phyloP scores from a whole-genome alignment of 2,113 vertebrate species.

The Gopherus evgoodei region DNA sequence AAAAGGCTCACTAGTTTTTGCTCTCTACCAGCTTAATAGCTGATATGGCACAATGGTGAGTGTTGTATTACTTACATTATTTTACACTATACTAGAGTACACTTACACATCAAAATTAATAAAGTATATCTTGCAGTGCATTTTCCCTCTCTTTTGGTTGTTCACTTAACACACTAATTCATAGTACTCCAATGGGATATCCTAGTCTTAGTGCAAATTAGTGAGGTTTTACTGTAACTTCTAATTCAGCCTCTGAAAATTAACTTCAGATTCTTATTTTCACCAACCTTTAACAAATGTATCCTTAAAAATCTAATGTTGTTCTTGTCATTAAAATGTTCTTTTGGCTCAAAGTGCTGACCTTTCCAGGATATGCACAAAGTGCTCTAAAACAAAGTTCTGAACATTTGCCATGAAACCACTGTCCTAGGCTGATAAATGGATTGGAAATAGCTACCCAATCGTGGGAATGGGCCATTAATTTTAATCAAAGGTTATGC shows the following conservation, averaged over 20 bases:
- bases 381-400: constrained; percentile 89
- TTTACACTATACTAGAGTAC: neutral
- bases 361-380: constrained; percentile 84
- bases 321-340: constrained; percentile 85
- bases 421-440: constrained; percentile 93
- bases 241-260: constrained; percentile 19
- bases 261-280: constrained; percentile 22
- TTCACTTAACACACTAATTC: neutral
- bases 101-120: neutral
- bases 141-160: neutral
- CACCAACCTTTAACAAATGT: constrained; percentile 48
- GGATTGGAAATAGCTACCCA: constrained; percentile 94
- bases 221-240: constrained; percentile 3
- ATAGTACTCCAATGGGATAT: neutral
- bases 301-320: constrained; percentile 57
- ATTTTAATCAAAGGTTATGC: constrained; percentile 99
- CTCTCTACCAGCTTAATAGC: neutral
- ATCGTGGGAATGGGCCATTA: constrained; percentile 94
- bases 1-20: neutral
- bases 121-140: neutral
- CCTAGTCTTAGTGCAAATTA: neutral
- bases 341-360: constrained; percentile 86
- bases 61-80: neutral
- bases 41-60: neutral
- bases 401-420: constrained; percentile 83